Conservation (phyloP, 2,113 vertebrate genomes). For the Phodopus roborovskii region DNA sequence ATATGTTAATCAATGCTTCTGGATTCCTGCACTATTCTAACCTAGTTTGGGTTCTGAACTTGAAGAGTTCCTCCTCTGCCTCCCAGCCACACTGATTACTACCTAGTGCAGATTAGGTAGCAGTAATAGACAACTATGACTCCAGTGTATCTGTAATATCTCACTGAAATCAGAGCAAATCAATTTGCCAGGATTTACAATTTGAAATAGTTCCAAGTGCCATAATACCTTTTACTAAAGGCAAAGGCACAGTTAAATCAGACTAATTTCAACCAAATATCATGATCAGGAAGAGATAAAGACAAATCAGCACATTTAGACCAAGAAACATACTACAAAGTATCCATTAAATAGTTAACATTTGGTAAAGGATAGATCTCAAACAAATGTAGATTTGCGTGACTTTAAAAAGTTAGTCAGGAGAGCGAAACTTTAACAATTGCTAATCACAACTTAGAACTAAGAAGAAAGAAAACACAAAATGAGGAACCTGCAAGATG, state of each 20-base stretch:
- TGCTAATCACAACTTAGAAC: background rate
- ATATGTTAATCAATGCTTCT: background rate
- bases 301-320: background rate
- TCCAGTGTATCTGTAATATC: background rate
- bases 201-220: slow-evolving; percentile 52
- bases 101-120: background rate
- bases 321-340: slow-evolving; percentile 9
- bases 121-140: background rate
- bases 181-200: slow-evolving; percentile 30
- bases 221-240: slow-evolving; percentile 41
- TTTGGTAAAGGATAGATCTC: background rate
- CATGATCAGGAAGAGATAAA: background rate
- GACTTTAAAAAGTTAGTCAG: background rate
- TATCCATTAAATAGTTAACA: background rate
- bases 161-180: slow-evolving; percentile 28
- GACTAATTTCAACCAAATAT: slow-evolving; percentile 18
- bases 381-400: background rate
- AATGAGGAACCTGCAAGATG: background rate
- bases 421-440: background rate
- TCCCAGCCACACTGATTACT: rapidly evolving
- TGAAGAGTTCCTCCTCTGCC: background rate
- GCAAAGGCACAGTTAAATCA: slow-evolving; percentile 52
- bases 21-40: background rate
- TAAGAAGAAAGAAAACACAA: background rate
- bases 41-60: background rate